Evolutionary conservation across 2,888 invertebrate genomes (phyloP).

Genomic region (Cataglyphis cursor): DNA sequence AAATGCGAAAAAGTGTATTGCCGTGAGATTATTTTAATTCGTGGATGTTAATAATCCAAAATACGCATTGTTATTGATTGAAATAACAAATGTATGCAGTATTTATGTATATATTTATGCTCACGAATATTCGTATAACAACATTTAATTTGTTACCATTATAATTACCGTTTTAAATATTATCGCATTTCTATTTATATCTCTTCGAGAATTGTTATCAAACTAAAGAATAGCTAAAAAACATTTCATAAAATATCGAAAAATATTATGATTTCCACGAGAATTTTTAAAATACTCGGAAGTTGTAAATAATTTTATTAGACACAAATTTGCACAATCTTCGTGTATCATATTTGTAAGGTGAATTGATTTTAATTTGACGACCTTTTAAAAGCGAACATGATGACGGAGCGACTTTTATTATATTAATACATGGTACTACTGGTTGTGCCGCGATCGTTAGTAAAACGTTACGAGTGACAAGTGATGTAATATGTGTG

Average conservation of each 20-base stretch:
- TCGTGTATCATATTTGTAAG: background rate
- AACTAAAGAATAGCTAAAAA: background rate
- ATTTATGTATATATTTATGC: background rate
- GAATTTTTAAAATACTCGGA: background rate
- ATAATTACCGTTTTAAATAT: background rate
- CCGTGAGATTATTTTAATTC: background rate
- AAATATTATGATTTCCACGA: background rate
- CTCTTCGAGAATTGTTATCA: background rate
- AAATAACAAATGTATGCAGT: background rate
- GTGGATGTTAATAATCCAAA: slow-evolving; percentile 4
- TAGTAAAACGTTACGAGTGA: slow-evolving; percentile 46
- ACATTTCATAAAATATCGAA: background rate
- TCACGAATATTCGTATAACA: background rate
- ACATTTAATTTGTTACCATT: background rate
- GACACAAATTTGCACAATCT: background rate
- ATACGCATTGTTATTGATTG: background rate
- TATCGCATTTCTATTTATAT: background rate
- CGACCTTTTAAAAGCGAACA: slow-evolving; percentile 54
- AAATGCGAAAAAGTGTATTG: background rate
- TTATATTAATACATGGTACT: slow-evolving; percentile 44
- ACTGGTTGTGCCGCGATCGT: slow-evolving; percentile 30
- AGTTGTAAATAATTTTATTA: background rate
- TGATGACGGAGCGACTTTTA: slow-evolving; percentile 35
- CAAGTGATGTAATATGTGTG: slow-evolving; percentile 51
- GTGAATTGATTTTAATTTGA: background rate